Conservation (phyloP, 2,888 invertebrate genomes). For the Crematogaster levior region DNA sequence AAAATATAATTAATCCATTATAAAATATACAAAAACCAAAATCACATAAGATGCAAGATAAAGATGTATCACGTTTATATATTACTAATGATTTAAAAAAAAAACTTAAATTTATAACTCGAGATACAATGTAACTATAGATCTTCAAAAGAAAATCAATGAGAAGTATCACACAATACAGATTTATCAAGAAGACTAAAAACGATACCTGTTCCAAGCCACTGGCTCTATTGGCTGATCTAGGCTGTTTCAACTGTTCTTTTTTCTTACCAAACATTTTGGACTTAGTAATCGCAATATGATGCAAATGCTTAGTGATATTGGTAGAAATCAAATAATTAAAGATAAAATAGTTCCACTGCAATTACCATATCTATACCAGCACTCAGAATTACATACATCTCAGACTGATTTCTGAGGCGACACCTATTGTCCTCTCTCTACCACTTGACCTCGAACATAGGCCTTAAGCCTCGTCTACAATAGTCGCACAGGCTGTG, state of each 20-base stretch:
- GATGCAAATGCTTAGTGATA: neutral
- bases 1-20: slow-evolving; percentile 1
- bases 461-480: too few relatives aligned
- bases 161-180: neutral
- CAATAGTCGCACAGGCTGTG: too few relatives aligned
- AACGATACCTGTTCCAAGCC: slow-evolving; percentile 80
- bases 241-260: slow-evolving; percentile 75
- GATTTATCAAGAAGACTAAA: neutral
- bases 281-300: neutral
- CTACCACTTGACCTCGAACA: too few relatives aligned
- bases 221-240: slow-evolving; percentile 77
- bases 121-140: neutral
- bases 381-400: too few relatives aligned
- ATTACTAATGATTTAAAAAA: neutral
- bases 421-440: too few relatives aligned
- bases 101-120: neutral
- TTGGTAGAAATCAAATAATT: neutral
- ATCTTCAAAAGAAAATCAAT: neutral
- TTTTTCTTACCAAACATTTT: slow-evolving; percentile 82
- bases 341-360: neutral
- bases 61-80: neutral
- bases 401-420: too few relatives aligned
- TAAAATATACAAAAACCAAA: slow-evolving; percentile 27
- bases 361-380: neutral
- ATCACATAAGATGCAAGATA: slow-evolving; percentile 20